Evolutionary conservation across 2,888 invertebrate genomes (phyloP).

Genomic region (Campoplex nolae): DNA sequence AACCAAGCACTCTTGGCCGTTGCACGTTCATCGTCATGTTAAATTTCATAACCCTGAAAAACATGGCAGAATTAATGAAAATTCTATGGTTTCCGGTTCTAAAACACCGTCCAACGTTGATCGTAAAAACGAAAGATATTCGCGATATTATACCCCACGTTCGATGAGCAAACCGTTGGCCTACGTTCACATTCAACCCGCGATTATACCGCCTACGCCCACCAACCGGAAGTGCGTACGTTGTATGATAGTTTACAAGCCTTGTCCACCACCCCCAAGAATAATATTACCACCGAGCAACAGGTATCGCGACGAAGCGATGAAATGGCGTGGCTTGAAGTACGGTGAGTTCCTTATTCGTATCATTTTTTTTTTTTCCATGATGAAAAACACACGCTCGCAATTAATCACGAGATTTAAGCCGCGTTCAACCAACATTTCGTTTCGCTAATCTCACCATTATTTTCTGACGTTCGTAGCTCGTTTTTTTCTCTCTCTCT

Average conservation of each 20-base stretch:
- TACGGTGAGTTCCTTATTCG: conserved; percentile 75
- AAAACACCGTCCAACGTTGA: conserved; percentile 9
- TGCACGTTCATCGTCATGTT: conserved; percentile 9
- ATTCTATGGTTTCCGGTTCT: conserved; percentile 14
- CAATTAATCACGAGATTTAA: background rate
- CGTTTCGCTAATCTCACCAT: background rate
- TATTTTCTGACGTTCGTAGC: background rate
- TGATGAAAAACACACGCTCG: background rate
- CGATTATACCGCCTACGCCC: conserved; percentile 70
- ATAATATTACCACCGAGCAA: conserved; percentile 75
- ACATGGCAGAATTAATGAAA: conserved; percentile 5
- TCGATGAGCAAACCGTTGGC: conserved; percentile 77
- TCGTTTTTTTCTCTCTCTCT: background rate
- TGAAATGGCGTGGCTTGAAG: conserved; percentile 78
- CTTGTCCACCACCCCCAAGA: conserved; percentile 76
- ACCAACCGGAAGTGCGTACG: conserved; percentile 79
- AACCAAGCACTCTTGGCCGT: conserved; percentile 13
- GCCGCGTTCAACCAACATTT: background rate
- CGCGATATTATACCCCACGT: conserved; percentile 63
- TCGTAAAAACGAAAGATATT: conserved; percentile 67
- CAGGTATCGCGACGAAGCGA: conserved; percentile 76
- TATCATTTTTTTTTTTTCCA: background rate
- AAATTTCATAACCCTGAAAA: conserved; percentile 5
- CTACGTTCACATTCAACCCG: conserved; percentile 80
- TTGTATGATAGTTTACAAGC: conserved; percentile 81